These are phyloP conservation scores for Gryon sp. DNA, from an alignment of 1,140 invertebrate genomes.

Conservation along the genomic window DNA sequence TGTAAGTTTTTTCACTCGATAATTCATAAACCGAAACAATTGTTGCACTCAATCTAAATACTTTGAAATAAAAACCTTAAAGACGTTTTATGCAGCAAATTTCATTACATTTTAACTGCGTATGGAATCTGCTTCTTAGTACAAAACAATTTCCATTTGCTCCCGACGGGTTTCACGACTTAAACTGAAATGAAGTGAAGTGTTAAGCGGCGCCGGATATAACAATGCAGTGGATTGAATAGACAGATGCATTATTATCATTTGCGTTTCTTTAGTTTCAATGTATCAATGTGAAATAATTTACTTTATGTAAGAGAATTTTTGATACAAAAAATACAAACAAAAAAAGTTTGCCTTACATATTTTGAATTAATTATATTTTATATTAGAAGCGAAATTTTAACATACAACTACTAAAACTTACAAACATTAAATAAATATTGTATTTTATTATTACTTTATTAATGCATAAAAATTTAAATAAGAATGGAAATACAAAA, in stretches of 20 bases:
- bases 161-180: not conserved
- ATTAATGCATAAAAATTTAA: no score
- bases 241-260: slow-evolving; percentile 22
- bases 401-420: no score
- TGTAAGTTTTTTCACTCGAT: no score
- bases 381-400: no score
- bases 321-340: slow-evolving; percentile 8
- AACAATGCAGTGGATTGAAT: slow-evolving; percentile 3
- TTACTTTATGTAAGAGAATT: slow-evolving; percentile 2
- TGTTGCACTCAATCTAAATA: no score
- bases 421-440: no score
- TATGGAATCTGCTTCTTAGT: not conserved
- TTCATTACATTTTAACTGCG: slow-evolving; percentile 2
- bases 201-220: slow-evolving; percentile 6
- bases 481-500: no score
- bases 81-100: not conserved
- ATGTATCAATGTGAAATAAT: slow-evolving; percentile 18
- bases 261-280: not conserved
- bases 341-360: no score
- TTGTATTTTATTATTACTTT: no score
- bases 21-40: no score
- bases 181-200: slow-evolving; percentile 3
- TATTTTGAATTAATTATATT: no score
- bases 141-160: slow-evolving; percentile 9
- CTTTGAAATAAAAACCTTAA: not conserved